These are phyloP conservation scores for Norana najaformis DNA, from an alignment of 2,888 invertebrate genomes.

Conservation along the genomic window DNA sequence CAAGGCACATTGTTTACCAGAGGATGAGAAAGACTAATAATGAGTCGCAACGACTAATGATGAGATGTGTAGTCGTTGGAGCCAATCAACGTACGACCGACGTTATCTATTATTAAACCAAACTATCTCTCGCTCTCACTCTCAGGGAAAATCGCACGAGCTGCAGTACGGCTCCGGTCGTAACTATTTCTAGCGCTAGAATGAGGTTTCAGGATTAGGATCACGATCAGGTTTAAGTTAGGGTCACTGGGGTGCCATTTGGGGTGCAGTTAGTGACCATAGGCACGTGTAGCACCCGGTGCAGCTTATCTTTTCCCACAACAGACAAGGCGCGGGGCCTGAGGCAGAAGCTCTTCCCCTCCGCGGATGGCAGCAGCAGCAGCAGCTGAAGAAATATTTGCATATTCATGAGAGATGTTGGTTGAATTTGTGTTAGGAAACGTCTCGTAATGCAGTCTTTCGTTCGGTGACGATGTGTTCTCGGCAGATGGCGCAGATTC, in stretches of 20 bases:
- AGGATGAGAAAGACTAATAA: background rate
- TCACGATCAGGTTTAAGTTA: background rate
- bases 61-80: background rate
- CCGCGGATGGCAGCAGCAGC: background rate
- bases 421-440: background rate
- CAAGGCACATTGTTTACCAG: too few relatives aligned
- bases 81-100: background rate
- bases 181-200: background rate
- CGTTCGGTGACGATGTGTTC: background rate
- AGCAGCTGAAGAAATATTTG: background rate
- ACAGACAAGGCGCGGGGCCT: background rate
- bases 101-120: background rate
- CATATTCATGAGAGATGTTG: background rate
- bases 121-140: background rate
- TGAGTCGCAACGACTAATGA: background rate
- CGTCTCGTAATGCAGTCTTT: background rate
- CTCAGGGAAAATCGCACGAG: background rate
- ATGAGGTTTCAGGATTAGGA: background rate
- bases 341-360: background rate
- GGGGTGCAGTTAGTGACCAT: background rate
- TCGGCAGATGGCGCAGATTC: background rate
- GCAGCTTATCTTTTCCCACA: background rate
- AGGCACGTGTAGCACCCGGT: background rate
- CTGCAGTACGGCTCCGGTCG: background rate
- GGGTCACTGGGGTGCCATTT: too few relatives aligned